A percentile compares a stretch with the other conserved stretches of the same genome.
Evolutionary conservation across 2,113 vertebrate genomes (phyloP).

Genomic region (Chroicocephalus ridibundus): DNA sequence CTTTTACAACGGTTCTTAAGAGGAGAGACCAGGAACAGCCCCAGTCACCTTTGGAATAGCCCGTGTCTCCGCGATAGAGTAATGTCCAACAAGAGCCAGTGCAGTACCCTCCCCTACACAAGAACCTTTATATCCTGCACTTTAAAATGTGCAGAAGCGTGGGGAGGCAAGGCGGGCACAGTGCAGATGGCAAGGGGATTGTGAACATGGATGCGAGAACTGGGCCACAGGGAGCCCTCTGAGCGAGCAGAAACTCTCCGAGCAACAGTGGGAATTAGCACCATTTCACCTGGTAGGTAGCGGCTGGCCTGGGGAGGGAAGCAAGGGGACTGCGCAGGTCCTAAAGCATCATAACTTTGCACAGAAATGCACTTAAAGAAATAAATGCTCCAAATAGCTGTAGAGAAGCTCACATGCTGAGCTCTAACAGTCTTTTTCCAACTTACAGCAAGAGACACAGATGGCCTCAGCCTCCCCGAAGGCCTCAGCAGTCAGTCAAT

Average conservation of each 20-base stretch:
- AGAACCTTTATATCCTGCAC: rapidly evolving
- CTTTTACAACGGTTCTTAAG: background rate
- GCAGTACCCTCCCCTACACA: no score
- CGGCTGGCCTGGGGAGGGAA: background rate
- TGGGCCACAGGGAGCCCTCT: background rate
- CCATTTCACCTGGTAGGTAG: background rate
- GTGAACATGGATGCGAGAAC: no score
- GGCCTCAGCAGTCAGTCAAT: background rate
- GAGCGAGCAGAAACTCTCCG: background rate
- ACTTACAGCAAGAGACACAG: background rate
- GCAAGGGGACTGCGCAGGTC: background rate
- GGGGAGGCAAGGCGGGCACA: background rate
- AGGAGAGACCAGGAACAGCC: background rate
- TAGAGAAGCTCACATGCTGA: no score
- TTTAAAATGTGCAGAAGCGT: background rate
- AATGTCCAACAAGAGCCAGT: background rate
- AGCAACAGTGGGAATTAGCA: no score
- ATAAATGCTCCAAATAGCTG: background rate
- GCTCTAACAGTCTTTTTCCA: background rate
- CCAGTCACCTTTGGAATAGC: rapidly evolving
- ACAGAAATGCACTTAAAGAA: background rate
- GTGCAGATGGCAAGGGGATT: background rate
- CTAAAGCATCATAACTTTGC: background rate
- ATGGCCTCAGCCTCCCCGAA: background rate
- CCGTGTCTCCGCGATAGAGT: background rate